These are phyloP conservation scores for Oenanthe melanoleuca DNA, from an alignment of 2,113 vertebrate genomes.

Conservation along the genomic window DNA sequence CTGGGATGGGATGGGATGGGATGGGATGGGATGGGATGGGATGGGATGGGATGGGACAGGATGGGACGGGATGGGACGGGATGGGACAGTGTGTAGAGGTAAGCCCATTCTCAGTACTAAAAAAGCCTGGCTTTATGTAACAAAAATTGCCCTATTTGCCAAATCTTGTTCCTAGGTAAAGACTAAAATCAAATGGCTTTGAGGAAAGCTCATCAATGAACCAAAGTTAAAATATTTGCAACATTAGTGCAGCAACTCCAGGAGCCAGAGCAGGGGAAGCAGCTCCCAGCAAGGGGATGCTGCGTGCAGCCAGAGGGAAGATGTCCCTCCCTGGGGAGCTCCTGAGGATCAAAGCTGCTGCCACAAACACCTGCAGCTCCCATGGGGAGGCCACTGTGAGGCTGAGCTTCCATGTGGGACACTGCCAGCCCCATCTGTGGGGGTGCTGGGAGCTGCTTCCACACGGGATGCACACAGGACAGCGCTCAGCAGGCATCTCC, in stretches of 20 bases:
- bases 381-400: rapidly evolving
- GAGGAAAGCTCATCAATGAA: background rate
- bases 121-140: background rate
- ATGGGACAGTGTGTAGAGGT: background rate
- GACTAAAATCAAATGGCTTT: background rate
- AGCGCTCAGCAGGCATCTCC: rapidly evolving
- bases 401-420: background rate
- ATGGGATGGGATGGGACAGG: background rate
- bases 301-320: rapidly evolving
- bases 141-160: background rate
- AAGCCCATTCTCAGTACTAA: background rate
- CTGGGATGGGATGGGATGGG: background rate
- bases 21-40: too few species aligned
- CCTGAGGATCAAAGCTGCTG: background rate
- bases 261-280: background rate
- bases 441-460: background rate
- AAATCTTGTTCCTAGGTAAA: background rate
- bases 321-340: background rate
- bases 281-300: background rate
- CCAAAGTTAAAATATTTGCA: background rate
- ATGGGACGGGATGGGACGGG: background rate
- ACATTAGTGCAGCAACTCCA: background rate
- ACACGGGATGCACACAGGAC: rapidly evolving
- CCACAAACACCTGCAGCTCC: constrained; percentile 39
- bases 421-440: background rate